phyloP scores from a whole-genome alignment of 2,888 invertebrate species.

The Drosophila mercatorum region DNA sequence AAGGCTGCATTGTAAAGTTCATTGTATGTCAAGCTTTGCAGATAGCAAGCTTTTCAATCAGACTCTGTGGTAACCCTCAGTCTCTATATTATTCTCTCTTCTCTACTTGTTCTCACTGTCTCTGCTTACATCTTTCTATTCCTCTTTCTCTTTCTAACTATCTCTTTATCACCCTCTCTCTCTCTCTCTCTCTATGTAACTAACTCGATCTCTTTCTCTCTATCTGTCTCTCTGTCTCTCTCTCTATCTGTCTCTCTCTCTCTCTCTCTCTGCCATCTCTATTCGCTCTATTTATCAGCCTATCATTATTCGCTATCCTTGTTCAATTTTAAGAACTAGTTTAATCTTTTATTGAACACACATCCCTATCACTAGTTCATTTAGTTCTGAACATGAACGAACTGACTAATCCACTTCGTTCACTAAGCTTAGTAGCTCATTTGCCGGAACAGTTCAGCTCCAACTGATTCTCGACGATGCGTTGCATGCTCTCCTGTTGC shows the following conservation, averaged over 20 bases:
- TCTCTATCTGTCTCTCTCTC: background rate
- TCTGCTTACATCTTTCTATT: too few relatives aligned
- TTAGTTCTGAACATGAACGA: background rate
- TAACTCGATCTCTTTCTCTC: background rate
- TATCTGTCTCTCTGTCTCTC: background rate
- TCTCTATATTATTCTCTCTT: background rate
- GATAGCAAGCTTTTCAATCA: background rate
- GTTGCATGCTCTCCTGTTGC: background rate
- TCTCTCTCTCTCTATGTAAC: background rate
- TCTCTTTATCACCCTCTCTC: background rate
- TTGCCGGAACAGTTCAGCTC: background rate
- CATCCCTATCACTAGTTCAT: background rate
- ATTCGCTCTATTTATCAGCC: background rate
- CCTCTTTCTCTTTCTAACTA: background rate
- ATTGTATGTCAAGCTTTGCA: constrained; percentile 20
- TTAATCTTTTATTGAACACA: background rate
- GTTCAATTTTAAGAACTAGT: background rate
- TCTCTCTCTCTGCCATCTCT: background rate
- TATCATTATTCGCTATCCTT: background rate
- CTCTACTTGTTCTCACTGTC: background rate
- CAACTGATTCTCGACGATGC: background rate
- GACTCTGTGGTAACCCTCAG: background rate
- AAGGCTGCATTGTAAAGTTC: constrained; percentile 31
- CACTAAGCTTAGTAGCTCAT: background rate
- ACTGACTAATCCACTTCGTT: background rate